A percentile compares a stretch with the other conserved stretches of the same genome.
These are phyloP conservation scores for Cavia aperea DNA, from an alignment of 2,113 vertebrate genomes.

Conservation along the genomic window DNA sequence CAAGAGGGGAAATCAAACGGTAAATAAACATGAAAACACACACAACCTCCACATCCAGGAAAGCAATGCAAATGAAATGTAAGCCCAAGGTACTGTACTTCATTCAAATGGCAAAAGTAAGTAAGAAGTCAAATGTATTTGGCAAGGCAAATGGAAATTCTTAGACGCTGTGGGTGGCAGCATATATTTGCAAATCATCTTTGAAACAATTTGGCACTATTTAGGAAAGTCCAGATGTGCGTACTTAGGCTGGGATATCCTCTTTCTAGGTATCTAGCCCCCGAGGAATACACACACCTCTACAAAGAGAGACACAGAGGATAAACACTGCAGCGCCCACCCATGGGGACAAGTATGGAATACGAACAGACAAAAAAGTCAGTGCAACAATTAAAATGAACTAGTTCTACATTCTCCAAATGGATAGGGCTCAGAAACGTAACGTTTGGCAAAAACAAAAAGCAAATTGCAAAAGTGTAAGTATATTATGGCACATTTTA, in stretches of 20 bases:
- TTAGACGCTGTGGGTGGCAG: background rate
- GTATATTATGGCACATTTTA: background rate
- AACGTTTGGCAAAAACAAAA: background rate
- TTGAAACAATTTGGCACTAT: background rate
- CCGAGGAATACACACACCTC: background rate
- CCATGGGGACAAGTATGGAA: background rate
- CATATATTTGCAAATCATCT: background rate
- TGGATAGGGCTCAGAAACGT: background rate
- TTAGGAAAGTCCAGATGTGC: conserved; percentile 16
- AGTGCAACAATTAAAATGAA: background rate
- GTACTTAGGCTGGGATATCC: background rate
- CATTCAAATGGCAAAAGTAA: conserved; percentile 16
- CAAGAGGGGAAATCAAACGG: background rate
- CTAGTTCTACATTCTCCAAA: background rate
- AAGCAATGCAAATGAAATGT: conserved; percentile 3
- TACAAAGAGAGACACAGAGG: background rate
- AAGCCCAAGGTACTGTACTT: background rate
- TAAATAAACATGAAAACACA: background rate
- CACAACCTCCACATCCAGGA: background rate
- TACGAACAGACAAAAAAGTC: background rate
- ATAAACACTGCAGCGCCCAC: background rate
- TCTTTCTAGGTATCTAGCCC: background rate
- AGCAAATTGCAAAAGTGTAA: background rate
- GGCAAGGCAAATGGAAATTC: conserved; percentile 5
- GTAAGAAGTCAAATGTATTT: background rate